A percentile compares a stretch with the other conserved stretches of the same genome.
These are phyloP conservation scores for Euplagia quadripunctaria DNA, from an alignment of 2,888 invertebrate genomes.

Conservation along the genomic window DNA sequence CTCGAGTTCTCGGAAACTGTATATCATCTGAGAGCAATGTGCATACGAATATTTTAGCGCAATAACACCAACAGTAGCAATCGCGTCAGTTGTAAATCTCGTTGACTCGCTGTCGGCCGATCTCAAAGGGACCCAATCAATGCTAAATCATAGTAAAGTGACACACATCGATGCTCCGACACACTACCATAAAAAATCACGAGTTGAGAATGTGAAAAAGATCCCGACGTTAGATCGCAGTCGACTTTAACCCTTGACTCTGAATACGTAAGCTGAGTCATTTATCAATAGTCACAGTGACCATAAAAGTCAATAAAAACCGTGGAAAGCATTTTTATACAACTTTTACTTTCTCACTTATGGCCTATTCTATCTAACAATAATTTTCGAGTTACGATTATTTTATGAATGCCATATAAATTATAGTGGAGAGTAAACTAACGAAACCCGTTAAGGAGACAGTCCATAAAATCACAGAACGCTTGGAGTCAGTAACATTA, in stretches of 20 bases:
- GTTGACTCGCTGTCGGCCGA: conserved; percentile 58
- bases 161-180: conserved; percentile 68
- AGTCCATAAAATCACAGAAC: conserved; percentile 54
- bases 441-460: conserved; percentile 39
- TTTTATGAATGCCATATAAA: conserved; percentile 40
- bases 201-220: conserved; percentile 71
- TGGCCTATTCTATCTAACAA: conserved; percentile 26
- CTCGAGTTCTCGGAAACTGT: conserved; percentile 64
- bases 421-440: conserved; percentile 30
- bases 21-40: conserved; percentile 50
- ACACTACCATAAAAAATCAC: conserved; percentile 65
- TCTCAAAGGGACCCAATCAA: conserved; percentile 80
- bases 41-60: conserved; percentile 60
- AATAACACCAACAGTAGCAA: conserved; percentile 72
- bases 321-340: conserved; percentile 43
- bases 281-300: conserved; percentile 79
- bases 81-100: conserved; percentile 78
- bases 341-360: conserved; percentile 44
- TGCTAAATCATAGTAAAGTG: conserved; percentile 79
- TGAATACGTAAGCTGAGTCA: conserved; percentile 79
- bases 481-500: conserved; percentile 70
- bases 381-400: conserved; percentile 34
- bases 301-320: conserved; percentile 60
- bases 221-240: conserved; percentile 78
- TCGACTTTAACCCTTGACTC: conserved; percentile 81